Evolutionary conservation across 1,140 invertebrate genomes (phyloP).

Genomic region (Drosophila bocki): DNA sequence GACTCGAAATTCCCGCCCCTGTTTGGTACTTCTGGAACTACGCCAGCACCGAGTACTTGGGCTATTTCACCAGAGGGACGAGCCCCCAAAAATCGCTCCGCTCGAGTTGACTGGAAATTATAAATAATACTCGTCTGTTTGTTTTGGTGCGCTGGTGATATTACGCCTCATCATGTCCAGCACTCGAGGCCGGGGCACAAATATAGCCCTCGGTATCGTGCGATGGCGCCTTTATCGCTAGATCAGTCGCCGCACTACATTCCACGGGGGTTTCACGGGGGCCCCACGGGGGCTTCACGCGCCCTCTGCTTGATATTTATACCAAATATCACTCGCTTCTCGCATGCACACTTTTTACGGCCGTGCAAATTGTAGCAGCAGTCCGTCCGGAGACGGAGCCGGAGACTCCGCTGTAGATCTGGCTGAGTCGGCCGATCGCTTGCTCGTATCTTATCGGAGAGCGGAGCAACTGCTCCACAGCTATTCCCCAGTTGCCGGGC

Average conservation of each 20-base stretch:
- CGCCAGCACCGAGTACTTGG: conserved; percentile 13
- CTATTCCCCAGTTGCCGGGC: conserved; percentile 31
- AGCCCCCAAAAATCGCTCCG: conserved; percentile 64
- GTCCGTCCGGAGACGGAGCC: conserved; percentile 19
- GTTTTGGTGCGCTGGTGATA: conserved; percentile 30
- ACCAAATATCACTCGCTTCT: conserved; percentile 33
- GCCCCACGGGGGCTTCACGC: conserved; percentile 65
- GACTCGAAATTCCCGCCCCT: conserved; percentile 14
- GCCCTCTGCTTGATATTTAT: conserved; percentile 24
- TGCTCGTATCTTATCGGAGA: conserved; percentile 45
- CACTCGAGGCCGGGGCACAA: conserved; percentile 43
- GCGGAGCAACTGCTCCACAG: not conserved
- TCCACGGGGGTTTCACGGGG: conserved; percentile 53
- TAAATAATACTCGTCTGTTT: conserved; percentile 53
- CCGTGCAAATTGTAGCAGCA: conserved; percentile 31
- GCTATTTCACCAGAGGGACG: conserved; percentile 76
- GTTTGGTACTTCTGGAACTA: conserved; percentile 22
- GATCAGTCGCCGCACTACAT: conserved; percentile 50
- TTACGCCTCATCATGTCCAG: conserved; percentile 41
- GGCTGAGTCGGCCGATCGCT: conserved; percentile 48
- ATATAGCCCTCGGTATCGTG: conserved; percentile 49
- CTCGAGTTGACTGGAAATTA: conserved; percentile 44
- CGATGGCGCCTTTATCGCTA: conserved; percentile 54
- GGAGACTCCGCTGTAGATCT: conserved; percentile 12
- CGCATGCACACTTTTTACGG: conserved; percentile 59